Evolutionary conservation across 2,797 vertebrate genomes (phyloP).

Genomic region (Sebastes kiyomatsui): DNA sequence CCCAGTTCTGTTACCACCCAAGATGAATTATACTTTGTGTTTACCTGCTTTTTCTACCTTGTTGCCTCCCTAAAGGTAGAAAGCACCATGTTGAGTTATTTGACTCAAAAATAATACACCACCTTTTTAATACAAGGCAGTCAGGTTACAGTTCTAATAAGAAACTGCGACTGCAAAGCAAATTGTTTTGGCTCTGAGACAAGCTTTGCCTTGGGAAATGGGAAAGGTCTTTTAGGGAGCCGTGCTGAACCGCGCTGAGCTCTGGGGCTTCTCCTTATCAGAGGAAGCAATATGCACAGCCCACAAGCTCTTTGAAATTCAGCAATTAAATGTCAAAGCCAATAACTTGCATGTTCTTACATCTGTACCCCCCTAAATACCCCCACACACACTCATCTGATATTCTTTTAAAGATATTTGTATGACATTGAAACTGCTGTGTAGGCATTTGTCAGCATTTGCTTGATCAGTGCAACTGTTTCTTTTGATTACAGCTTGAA

Average conservation of each 20-base stretch:
- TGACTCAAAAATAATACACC: constrained; percentile 50
- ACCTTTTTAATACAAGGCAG: constrained; percentile 13
- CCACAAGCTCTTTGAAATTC: constrained; percentile 56
- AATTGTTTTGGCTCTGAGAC: constrained; percentile 60
- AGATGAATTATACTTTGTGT: constrained; percentile 25
- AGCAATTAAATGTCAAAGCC: constrained; percentile 67
- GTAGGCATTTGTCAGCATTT: constrained; percentile 56
- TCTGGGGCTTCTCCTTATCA: constrained; percentile 57
- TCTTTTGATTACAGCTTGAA: constrained; percentile 52
- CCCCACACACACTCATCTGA: constrained; percentile 14
- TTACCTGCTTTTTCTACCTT: constrained; percentile 12
- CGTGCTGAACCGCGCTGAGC: constrained; percentile 31
- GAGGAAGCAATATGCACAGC: constrained; percentile 55
- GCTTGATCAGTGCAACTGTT: constrained; percentile 44
- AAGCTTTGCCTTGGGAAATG: constrained; percentile 56
- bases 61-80: constrained; percentile 34
- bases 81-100: constrained; percentile 39
- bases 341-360: constrained; percentile 45
- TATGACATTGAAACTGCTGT: constrained; percentile 48
- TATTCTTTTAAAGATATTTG: constrained; percentile 42
- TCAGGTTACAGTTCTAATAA: constrained; percentile 51
- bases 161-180: constrained; percentile 37
- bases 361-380: constrained; percentile 15
- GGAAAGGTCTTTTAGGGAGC: constrained; percentile 57
- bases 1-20: constrained; percentile 32